Evolutionary conservation across 1,140 invertebrate species (phyloP).

Genomic region (Notospermus geniculatus): DNA sequence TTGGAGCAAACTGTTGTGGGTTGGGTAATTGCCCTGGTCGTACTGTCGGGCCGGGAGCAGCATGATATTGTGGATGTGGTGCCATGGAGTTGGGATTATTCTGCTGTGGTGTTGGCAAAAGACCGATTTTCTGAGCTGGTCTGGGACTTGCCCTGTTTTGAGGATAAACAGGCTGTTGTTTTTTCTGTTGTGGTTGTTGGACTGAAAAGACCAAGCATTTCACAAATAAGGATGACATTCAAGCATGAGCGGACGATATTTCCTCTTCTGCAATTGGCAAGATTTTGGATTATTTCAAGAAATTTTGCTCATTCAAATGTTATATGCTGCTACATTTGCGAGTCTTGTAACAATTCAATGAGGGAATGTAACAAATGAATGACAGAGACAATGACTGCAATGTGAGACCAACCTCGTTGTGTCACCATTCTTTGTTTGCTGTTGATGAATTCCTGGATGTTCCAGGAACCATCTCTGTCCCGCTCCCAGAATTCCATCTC

Average conservation of each 20-base stretch:
- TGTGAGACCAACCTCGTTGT: background rate
- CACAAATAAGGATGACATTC: too few relatives aligned
- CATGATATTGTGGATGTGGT: slow-evolving; percentile 1
- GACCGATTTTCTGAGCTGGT: too few relatives aligned
- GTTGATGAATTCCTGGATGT: slow-evolving; percentile 28
- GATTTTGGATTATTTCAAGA: too few relatives aligned
- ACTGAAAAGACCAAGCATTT: too few relatives aligned
- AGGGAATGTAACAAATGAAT: too few relatives aligned
- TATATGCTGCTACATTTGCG: background rate
- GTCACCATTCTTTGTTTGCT: slow-evolving; percentile 3
- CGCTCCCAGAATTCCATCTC: slow-evolving; percentile 41
- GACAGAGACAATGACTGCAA: background rate
- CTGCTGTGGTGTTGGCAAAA: too few relatives aligned
- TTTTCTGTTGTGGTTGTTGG: too few relatives aligned
- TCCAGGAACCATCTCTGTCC: slow-evolving; percentile 38
- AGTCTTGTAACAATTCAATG: background rate
- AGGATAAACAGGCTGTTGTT: too few relatives aligned
- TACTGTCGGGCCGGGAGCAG: background rate
- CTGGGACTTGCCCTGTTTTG: too few relatives aligned
- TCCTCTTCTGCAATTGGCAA: too few relatives aligned
- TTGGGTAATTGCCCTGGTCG: background rate
- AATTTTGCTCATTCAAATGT: background rate
- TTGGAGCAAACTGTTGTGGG: background rate
- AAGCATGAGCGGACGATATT: too few relatives aligned
- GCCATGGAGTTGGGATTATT: background rate